Evolutionary conservation across 1,140 invertebrate genomes (phyloP).

Genomic region (Caenorhabditis tropicalis): DNA sequence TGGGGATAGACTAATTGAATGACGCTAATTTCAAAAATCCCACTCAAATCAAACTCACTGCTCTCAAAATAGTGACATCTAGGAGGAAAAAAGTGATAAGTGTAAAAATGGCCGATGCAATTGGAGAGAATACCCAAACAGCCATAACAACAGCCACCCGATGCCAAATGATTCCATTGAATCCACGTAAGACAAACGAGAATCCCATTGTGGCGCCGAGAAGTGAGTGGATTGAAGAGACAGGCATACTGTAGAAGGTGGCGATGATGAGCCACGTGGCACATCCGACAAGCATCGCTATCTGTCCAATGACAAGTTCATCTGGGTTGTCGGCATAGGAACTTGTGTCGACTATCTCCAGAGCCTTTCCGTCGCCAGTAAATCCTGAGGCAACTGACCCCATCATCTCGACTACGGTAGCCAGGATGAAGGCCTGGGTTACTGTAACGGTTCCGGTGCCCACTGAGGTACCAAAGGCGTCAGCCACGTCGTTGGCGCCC

Average conservation of each 20-base stretch:
- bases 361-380: constrained; percentile 65
- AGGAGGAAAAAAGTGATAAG: constrained; percentile 82
- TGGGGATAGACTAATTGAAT: too few species aligned
- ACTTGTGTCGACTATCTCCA: constrained; percentile 63
- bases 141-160: constrained; percentile 78
- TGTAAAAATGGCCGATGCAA: constrained; percentile 88
- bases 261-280: constrained; percentile 89
- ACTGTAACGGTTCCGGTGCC: constrained; percentile 77
- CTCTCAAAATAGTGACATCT: constrained; percentile 78
- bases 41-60: constrained; percentile 72
- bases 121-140: constrained; percentile 93
- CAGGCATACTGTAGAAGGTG: constrained; percentile 89
- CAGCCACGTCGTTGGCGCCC: constrained; percentile 80
- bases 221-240: constrained; percentile 90
- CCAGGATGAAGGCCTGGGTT: constrained; percentile 86
- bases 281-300: constrained; percentile 52
- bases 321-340: constrained; percentile 62
- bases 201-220: constrained; percentile 95
- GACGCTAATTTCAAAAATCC: too few species aligned
- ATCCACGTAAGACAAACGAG: constrained; percentile 85
- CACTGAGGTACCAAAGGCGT: constrained; percentile 51
- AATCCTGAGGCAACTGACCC: constrained; percentile 75
- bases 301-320: constrained; percentile 59
- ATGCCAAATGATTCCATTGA: constrained; percentile 82
- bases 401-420: constrained; percentile 87